Evolutionary conservation across 2,113 vertebrate genomes (phyloP), one percentile per base, ranked within the genome.

Genomic region (Lophius piscatorius): DNA sequence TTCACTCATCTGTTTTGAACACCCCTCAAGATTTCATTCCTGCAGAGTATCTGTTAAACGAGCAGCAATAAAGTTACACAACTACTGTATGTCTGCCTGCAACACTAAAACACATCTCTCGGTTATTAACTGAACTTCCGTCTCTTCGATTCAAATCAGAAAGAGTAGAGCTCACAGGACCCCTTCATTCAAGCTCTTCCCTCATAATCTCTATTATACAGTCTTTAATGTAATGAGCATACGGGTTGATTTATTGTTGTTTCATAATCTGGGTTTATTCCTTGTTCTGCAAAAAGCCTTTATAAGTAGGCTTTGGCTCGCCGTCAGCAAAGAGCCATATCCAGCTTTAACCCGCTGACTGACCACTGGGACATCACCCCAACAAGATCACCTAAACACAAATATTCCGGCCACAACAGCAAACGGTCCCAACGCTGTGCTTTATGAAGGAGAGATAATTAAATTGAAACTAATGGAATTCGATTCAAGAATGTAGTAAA

Each of bases 191-290:
- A 1, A 63, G 48, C 60, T 58, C 10, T 28, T 59, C 29, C 18
- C 72, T 60, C 57, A 42, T 78, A 80, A 86, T 70, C 81, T 80
- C 63, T 67, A 66, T 74, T 65, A 67, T 57, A 39, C 55, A 57
- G 65, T 77, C 72, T 85, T 87, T 89, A 83, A 80, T 70, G 50
- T 87, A 83, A 89, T 83, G 85, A 91, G 76, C 79, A 88, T 77
- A 85, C 76, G 78, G 76, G 81, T 87, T 86, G 85, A 86, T 88
- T 90, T 86, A 87, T 87, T 88, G 82, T 90, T 87, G 78, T 77
- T 85, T 85, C 21, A 83, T 91, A 91, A 91, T 87, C 88, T 82
- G 87, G 82, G 57, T 89, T 92, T 89, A 91, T 87, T 67, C 54
- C 72, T 88, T 88, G 83, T 88, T 78, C 74, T 76, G 78, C 74